Base-by-base conservation (phyloP, 1,140 invertebrate species). In the Drosophila arawakana region DNA sequence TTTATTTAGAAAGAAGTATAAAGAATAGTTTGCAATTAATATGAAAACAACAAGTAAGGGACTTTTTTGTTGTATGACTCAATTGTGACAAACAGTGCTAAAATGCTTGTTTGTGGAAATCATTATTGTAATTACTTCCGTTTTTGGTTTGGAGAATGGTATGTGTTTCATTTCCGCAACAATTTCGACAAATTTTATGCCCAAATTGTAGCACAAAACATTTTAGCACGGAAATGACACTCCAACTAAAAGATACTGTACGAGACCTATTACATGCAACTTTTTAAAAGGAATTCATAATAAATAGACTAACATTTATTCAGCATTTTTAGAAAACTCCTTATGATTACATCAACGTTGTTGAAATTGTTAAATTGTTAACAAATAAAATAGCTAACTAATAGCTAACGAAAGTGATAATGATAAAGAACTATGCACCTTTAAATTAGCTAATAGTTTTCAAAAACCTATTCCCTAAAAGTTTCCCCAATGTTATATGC, bases 51-150 rank as follows among this genome's bases (percentile, higher is more conserved):
- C 13, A 3, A 34, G 5, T 1, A 55, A 37, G 41, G 59, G 15
- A 44, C 8, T 35, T 49, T 55, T 58, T 44, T 21, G 44, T 44
- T 13, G 21, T 61, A 50, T 57, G 39, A 30, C 25, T 30, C 25
- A 5, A 30, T 30, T 30, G 3, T 30, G 25, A 5, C 25, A 30
- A 30, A 30, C 25, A 30, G 25, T 55, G 21, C 54, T 35, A 35
- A 7, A 11, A 1, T n/a, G 21, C 62, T 54, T 41, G 46, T 60
- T 50, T 54, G 18, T 50, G 72, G 72, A 74, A 70, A 74, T 74
- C 58, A 62, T 74, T 74, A 70, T 70, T 74, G 66, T 44, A 62
- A 74, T 74, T 58, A 59, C 44, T 57, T 74, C 72, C 72, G 72
- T 8, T 74, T 50, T 21, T 25, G 37, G 49, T 62, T 70, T 25